These are phyloP conservation scores for Caenorhabditis sp. DNA, from an alignment of 2,888 invertebrate genomes.

Conservation along the genomic window DNA sequence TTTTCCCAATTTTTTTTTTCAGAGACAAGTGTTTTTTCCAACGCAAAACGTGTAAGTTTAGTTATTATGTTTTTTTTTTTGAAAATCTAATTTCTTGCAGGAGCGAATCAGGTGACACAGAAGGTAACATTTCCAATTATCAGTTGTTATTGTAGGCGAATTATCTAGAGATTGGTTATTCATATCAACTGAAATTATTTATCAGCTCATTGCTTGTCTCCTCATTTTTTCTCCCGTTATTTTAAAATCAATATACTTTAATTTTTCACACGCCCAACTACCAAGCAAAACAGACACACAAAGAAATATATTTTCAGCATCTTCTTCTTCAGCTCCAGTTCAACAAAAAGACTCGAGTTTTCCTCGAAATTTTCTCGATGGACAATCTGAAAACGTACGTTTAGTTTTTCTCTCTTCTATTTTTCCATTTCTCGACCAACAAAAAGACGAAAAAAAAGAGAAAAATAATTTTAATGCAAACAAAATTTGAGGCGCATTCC, in stretches of 20 bases:
- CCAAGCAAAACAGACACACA: background rate
- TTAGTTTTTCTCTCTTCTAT: background rate
- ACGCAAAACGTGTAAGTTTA: background rate
- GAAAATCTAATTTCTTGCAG: background rate
- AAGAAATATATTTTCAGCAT: background rate
- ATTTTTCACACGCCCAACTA: conserved; percentile 1
- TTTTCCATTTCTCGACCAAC: background rate
- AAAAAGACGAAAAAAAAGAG: background rate
- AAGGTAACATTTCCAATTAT: background rate
- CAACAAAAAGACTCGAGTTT: background rate
- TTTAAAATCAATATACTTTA: background rate
- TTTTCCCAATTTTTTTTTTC: too few species aligned
- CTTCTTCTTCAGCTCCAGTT: background rate
- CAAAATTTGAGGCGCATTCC: conserved; percentile 1
- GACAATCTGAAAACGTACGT: background rate
- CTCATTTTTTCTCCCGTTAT: background rate
- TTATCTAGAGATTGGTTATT: too few species aligned
- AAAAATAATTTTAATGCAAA: conserved; percentile 1
- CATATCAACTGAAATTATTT: too few species aligned
- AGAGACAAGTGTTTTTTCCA: background rate
- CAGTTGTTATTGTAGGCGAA: too few species aligned
- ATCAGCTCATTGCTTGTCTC: background rate
- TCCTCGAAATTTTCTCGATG: background rate
- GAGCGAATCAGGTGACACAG: background rate
- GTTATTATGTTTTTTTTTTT: too few species aligned